Percentiles rank a stretch among this genome's conserved stretches.
Evolutionary conservation across 64 coral and sea anemone genomes (phyloP).

Genomic region (Stichodactyla mertensii): DNA sequence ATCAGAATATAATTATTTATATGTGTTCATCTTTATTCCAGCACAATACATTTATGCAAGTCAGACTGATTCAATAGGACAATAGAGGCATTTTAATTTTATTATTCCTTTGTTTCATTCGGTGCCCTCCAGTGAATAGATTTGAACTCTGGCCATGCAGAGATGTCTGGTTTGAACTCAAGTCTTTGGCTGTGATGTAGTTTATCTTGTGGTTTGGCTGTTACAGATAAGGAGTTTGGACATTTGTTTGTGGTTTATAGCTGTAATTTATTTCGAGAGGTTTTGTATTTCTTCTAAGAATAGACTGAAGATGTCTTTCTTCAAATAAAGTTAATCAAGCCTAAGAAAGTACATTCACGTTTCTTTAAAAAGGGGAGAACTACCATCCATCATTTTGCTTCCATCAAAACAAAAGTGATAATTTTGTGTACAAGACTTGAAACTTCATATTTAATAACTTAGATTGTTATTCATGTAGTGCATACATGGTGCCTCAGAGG

Average conservation of each 20-base stretch:
- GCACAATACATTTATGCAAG: neutral
- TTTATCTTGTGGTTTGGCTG: constrained; percentile 16
- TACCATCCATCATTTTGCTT: too few species aligned
- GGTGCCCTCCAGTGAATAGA: neutral
- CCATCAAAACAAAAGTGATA: too few species aligned
- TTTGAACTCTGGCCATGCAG: neutral
- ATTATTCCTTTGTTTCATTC: neutral
- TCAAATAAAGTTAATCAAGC: neutral
- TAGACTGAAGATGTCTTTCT: neutral
- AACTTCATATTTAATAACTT: too few species aligned
- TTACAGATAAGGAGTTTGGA: constrained; percentile 16
- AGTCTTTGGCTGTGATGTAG: constrained; percentile 8
- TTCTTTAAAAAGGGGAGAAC: neutral
- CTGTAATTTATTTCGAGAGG: constrained; percentile 15
- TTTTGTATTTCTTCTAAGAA: neutral
- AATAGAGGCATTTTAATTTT: neutral
- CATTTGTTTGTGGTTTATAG: constrained; percentile 24
- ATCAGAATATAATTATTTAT: constrained; percentile 14
- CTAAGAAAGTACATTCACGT: neutral
- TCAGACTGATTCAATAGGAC: neutral
- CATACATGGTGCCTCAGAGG: neutral
- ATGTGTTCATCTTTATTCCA: constrained; percentile 1
- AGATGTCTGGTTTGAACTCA: neutral
- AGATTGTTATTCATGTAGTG: too few species aligned
- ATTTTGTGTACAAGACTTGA: too few species aligned